Conservation (phyloP, 1,140 invertebrate species). For the Hyposmocoma kahamanoa region DNA sequence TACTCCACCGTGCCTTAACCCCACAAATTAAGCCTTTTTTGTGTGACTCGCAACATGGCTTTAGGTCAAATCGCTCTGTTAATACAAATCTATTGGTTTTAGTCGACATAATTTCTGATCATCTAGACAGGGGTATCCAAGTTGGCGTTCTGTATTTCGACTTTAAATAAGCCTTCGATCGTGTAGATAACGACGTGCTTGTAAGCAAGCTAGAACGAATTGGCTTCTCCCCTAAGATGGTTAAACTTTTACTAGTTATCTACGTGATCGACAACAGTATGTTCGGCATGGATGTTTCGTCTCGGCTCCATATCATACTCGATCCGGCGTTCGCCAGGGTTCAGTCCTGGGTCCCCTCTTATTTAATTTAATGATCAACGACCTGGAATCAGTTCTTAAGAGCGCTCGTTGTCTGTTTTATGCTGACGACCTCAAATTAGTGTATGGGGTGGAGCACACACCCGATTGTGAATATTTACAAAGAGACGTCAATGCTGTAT, state of each 20-base stretch:
- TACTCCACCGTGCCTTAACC: background rate
- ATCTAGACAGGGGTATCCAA: background rate
- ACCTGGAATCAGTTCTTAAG: background rate
- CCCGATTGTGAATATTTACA: slow-evolving; percentile 1
- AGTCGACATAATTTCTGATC: background rate
- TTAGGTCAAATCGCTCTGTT: background rate
- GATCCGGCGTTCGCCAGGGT: background rate
- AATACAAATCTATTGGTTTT: background rate
- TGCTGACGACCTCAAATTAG: background rate
- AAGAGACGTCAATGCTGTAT: background rate
- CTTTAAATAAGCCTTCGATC: slow-evolving; percentile 2
- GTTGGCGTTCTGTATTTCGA: slow-evolving; percentile 4
- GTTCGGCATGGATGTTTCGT: slow-evolving; percentile 1
- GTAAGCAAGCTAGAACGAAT: background rate
- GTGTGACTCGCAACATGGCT: slow-evolving; percentile 6
- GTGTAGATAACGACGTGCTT: background rate
- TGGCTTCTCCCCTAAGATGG: slow-evolving; percentile 1
- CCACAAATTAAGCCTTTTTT: background rate
- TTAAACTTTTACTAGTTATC: background rate
- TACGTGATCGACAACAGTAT: slow-evolving; percentile 3
- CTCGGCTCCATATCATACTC: background rate
- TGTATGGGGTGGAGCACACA: background rate
- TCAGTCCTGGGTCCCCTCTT: background rate
- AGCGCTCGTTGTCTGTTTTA: background rate
- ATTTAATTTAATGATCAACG: slow-evolving; percentile 1